Evolutionary conservation across 2,113 vertebrate species (phyloP).

Genomic region (Oryctolagus cuniculus): DNA sequence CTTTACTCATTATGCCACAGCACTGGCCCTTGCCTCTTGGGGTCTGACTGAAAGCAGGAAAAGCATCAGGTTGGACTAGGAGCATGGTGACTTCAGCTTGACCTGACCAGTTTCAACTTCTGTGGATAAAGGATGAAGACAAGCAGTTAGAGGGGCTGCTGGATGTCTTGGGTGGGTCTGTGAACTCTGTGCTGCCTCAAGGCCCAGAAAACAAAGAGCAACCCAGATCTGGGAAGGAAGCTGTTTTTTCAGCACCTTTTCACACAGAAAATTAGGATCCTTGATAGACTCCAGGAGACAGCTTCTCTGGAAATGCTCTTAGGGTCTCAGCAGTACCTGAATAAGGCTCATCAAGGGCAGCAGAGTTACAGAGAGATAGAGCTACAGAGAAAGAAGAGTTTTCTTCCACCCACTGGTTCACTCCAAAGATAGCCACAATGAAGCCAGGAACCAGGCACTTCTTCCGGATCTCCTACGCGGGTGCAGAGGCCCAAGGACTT

Average conservation of each 20-base stretch:
- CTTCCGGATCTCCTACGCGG: too few relatives aligned
- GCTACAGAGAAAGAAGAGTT: too few relatives aligned
- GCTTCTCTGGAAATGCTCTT: background rate
- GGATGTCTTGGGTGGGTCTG: background rate
- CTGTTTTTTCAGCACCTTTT: background rate
- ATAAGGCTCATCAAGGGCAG: background rate
- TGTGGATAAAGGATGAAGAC: slow-evolving; percentile 3
- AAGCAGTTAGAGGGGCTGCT: background rate
- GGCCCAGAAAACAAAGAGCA: background rate
- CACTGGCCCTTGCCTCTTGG: background rate
- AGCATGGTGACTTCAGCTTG: background rate
- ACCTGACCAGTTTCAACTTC: background rate
- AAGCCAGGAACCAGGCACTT: too few relatives aligned
- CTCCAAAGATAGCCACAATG: too few relatives aligned
- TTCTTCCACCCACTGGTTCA: too few relatives aligned
- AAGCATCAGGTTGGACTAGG: background rate
- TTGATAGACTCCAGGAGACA: background rate
- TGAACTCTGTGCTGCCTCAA: background rate
- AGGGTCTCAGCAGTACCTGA: background rate
- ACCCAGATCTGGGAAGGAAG: background rate
- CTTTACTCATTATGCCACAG: too few relatives aligned
- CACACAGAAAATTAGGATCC: background rate
- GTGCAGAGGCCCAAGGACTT: too few relatives aligned
- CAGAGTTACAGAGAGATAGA: background rate
- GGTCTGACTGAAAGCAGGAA: background rate